Evolutionary conservation across 2,797 vertebrate genomes (phyloP).

Genomic region (Pseudochirops corinnae): DNA sequence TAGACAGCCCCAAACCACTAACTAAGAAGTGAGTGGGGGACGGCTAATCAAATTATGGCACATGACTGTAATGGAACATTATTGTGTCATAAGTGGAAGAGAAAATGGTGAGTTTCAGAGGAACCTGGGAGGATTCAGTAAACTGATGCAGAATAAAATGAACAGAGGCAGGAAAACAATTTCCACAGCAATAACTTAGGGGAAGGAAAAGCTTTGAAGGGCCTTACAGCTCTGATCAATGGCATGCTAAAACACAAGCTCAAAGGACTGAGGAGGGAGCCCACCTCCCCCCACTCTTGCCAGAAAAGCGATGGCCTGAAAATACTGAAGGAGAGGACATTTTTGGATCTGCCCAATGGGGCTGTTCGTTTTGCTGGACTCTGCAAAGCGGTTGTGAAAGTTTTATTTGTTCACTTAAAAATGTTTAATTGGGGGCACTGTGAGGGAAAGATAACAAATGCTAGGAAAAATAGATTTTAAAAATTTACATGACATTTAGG

Average conservation of each 20-base stretch:
- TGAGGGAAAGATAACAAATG: neutral
- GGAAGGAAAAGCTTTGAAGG: neutral
- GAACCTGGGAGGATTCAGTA: neutral
- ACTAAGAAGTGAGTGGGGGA: neutral
- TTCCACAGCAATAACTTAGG: neutral
- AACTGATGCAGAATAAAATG: neutral
- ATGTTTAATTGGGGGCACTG: neutral
- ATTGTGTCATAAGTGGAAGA: neutral
- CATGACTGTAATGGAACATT: neutral
- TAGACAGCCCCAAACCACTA: neutral
- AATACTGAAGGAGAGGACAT: neutral
- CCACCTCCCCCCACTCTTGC: neutral
- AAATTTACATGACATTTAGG: neutral
- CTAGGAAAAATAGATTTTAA: neutral
- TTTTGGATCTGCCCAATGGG: neutral
- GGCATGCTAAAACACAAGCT: neutral
- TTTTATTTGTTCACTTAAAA: neutral
- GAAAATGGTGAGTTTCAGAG: neutral
- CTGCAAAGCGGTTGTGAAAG: neutral
- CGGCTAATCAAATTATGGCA: neutral
- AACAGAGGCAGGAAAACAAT: neutral
- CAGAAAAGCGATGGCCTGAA: neutral
- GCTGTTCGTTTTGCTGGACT: neutral
- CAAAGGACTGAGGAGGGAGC: neutral
- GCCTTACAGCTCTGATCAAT: neutral